Base-by-base conservation (phyloP, 1,140 invertebrate genomes). In the Heterodera schachtii region DNA sequence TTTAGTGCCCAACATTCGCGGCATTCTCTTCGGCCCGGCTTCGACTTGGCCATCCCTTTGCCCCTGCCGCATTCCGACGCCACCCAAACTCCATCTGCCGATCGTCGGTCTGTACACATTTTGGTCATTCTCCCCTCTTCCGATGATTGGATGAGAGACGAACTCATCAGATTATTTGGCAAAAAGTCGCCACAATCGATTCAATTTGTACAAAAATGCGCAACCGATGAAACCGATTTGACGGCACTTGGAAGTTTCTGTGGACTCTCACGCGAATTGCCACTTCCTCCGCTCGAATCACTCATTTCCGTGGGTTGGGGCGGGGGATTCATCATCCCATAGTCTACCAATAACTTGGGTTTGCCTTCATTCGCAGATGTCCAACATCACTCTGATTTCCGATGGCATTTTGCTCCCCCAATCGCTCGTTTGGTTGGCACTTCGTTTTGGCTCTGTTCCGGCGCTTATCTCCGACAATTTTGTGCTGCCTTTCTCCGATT, bases 401-500 rank as follows among this genome's bases (percentile, higher is more conserved):
- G 74, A 75, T 75, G 41, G 64, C 31, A 31, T 46, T 75, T 49
- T 75, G 31, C 47, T 75, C 43, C 74, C 74, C 31, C 74, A 75
- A 75, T 13, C 64, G 74, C 5, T 75, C 47, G 64, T 75, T 49
- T 75, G 43, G 46, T 11, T 21, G 46, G 74, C 46, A 11, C 74
- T 75, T 46, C 44, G 74, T 75, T 41, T 43, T 2, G 78, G 76
- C n/a, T 43, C 67, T 52, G 46, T 81, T 21, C 52, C 76, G 41
- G 80, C 64, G 41, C 67, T 81, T 31, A 9, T 80, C 31, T 81
- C 80, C 44, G 78, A 78, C 64, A 21, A 41, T 31, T 41, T 79
- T 80, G 6, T 81, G 21, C 80, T 47, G 44, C 80, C 80, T 16
- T 81, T 81, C 46, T 74, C 69, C 69, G 80, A 81, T 19, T 13